These are phyloP conservation scores for Murina feae DNA, from an alignment of 2,113 vertebrate species.

Conservation along the genomic window DNA sequence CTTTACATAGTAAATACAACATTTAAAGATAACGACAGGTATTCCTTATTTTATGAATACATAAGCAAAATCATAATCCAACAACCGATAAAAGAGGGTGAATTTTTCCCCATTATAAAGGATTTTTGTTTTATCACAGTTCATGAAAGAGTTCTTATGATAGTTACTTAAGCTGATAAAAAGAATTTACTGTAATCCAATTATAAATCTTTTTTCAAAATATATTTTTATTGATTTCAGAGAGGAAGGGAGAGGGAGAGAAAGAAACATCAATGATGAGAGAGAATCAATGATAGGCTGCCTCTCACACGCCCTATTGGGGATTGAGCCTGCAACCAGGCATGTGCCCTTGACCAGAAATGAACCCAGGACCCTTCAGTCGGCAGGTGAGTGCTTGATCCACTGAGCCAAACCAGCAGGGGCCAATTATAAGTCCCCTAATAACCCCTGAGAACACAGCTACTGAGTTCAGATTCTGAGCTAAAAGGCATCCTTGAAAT, in stretches of 20 bases:
- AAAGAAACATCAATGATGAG: no score
- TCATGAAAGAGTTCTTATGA: neutral
- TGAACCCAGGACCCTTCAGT: no score
- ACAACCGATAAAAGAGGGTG: neutral
- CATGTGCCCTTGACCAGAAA: no score
- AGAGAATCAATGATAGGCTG: no score
- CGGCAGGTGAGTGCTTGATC: no score
- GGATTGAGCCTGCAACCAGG: no score
- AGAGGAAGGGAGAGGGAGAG: no score
- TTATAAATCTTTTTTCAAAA: neutral
- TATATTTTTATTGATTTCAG: no score
- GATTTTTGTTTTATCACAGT: neutral
- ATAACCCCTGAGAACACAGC: slow-evolving; percentile 16
- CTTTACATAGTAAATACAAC: neutral
- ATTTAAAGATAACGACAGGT: slow-evolving; percentile 6
- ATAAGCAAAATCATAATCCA: slow-evolving; percentile 17
- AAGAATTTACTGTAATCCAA: neutral
- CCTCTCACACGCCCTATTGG: no score
- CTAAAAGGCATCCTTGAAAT: neutral
- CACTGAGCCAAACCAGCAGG: neutral
- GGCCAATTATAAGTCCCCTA: neutral
- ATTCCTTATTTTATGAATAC: neutral
- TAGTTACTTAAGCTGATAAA: neutral
- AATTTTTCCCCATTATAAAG: slow-evolving; percentile 3
- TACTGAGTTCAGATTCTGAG: neutral